Evolutionary conservation across 2,888 invertebrate genomes (phyloP).

Genomic region (Epistrophe eligans): DNA sequence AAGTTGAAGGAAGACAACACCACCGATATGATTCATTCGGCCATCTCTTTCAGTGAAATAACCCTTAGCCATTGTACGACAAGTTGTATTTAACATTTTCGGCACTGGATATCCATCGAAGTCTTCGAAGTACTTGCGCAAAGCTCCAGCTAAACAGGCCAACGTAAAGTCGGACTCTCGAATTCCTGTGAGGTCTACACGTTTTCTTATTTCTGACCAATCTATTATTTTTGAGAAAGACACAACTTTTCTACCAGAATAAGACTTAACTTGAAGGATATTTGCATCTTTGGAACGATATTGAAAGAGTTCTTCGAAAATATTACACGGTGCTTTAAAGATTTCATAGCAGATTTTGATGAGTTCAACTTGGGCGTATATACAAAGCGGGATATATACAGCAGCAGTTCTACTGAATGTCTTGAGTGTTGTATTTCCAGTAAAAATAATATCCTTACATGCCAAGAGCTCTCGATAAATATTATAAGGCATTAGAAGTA

Average conservation of each 20-base stretch:
- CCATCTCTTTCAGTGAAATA: slow-evolving; percentile 81
- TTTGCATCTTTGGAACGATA: slow-evolving; percentile 81
- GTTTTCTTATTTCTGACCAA: slow-evolving; percentile 80
- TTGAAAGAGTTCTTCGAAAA: slow-evolving; percentile 82
- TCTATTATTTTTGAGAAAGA: slow-evolving; percentile 82
- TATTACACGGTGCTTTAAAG: slow-evolving; percentile 82
- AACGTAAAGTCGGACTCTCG: slow-evolving; percentile 81
- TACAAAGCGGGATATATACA: slow-evolving; percentile 81
- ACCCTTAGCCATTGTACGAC: slow-evolving; percentile 81
- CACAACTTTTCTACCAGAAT: slow-evolving; percentile 82
- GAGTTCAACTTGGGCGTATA: slow-evolving; percentile 81
- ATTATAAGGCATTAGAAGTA: slow-evolving; percentile 80
- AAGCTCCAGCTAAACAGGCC: slow-evolving; percentile 81
- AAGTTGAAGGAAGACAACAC: slow-evolving; percentile 82
- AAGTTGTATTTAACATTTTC: slow-evolving; percentile 80
- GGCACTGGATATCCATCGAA: slow-evolving; percentile 80
- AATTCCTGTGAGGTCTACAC: slow-evolving; percentile 78
- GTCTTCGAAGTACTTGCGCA: slow-evolving; percentile 80
- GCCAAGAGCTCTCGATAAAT: slow-evolving; percentile 80
- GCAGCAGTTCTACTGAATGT: slow-evolving; percentile 81
- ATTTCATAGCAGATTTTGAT: slow-evolving; percentile 81
- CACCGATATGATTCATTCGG: slow-evolving; percentile 81
- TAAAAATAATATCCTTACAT: slow-evolving; percentile 79
- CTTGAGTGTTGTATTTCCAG: slow-evolving; percentile 79
- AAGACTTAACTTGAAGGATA: slow-evolving; percentile 82